A percentile compares a stretch with the other conserved stretches of the same genome.
Conservation (phyloP, 2,888 invertebrate species). For the Eulithis prunata region DNA sequence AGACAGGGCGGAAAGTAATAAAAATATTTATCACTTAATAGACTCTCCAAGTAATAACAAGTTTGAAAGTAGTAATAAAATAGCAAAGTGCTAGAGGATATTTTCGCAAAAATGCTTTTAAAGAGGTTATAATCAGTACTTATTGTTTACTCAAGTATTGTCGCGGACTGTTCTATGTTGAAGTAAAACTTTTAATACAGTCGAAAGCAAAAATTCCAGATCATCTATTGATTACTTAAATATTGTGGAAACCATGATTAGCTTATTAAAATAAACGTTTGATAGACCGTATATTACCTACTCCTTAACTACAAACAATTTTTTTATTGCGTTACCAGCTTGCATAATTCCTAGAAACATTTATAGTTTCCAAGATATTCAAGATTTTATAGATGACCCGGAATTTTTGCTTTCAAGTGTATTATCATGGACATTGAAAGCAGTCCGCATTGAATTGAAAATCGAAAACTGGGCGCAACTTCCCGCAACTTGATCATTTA, state of each 20-base stretch:
- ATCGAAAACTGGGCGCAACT: constrained; percentile 26
- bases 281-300: no score
- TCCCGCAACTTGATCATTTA: constrained; percentile 21
- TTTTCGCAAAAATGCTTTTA: constrained; percentile 16
- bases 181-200: constrained; percentile 28
- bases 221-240: no score
- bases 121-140: constrained; percentile 13
- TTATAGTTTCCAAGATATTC: no score
- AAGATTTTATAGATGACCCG: no score
- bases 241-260: no score
- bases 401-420: no score
- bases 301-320: no score
- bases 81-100: not conserved
- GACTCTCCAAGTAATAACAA: not conserved
- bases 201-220: not conserved
- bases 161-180: constrained; percentile 25
- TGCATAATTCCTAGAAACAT: no score
- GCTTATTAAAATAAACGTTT: no score
- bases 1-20: no score
- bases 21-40: constrained; percentile 4
- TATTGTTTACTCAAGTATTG: constrained; percentile 22
- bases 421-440: constrained; percentile 11
- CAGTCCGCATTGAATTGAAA: constrained; percentile 26
- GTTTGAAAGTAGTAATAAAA: not conserved
- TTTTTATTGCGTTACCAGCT: no score